Evolutionary conservation across 2,113 vertebrate genomes (phyloP).

Genomic region (Cyanistes caeruleus): DNA sequence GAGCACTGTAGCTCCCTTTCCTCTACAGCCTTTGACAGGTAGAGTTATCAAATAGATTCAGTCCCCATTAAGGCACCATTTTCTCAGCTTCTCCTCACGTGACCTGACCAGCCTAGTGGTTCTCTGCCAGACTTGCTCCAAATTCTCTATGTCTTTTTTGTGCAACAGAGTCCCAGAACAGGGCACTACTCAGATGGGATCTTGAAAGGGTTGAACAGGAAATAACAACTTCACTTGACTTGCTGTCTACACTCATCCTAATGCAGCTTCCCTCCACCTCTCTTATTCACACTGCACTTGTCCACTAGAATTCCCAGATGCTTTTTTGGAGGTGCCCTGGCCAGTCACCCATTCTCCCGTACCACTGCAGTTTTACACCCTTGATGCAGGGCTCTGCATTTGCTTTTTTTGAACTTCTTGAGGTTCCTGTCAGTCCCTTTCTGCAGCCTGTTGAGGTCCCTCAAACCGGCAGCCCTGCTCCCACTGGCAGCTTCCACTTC

Average conservation of each 20-base stretch:
- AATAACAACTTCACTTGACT: not conserved
- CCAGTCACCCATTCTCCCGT: not conserved
- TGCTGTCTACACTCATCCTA: not conserved
- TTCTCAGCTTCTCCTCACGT: not conserved
- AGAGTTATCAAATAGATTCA: not conserved
- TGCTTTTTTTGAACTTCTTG: not conserved
- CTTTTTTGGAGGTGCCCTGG: not conserved
- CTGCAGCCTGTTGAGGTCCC: not conserved
- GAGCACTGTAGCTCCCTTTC: not conserved
- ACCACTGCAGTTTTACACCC: not conserved
- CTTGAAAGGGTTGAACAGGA: not conserved
- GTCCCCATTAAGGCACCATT: rapidly evolving
- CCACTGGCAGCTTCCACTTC: not conserved
- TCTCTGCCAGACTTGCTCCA: not conserved
- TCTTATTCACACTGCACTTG: not conserved
- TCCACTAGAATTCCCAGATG: not conserved
- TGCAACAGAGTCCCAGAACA: not conserved
- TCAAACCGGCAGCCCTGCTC: not conserved
- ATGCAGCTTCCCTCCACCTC: not conserved
- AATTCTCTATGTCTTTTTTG: not conserved
- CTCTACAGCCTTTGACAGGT: not conserved
- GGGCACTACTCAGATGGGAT: not conserved
- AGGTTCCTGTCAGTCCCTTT: not conserved
- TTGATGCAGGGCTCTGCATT: not conserved
- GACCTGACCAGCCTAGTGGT: not conserved